Percentiles rank a stretch among this genome's conserved stretches.
These are phyloP conservation scores for Hypsibius dujardini DNA, from an alignment of 1,140 invertebrate genomes.

Conservation along the genomic window DNA sequence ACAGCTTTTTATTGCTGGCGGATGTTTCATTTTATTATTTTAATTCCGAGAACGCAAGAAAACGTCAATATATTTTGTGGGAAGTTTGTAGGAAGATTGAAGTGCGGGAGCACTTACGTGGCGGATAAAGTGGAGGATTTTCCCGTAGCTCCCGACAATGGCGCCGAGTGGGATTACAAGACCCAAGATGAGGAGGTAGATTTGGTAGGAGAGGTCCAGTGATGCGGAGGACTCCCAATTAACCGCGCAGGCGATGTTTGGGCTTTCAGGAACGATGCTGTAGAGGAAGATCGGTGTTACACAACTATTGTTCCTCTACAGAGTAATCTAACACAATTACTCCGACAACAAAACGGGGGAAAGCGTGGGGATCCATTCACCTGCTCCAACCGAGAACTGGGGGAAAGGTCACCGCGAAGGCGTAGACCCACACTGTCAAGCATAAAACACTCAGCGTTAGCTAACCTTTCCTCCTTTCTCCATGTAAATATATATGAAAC, in stretches of 20 bases:
- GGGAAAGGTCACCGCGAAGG: background rate
- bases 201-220: background rate
- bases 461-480: no score
- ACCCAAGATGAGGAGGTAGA: conserved; percentile 5
- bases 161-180: background rate
- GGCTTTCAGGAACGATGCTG: background rate
- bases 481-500: no score
- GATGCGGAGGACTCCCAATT: background rate
- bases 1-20: no score
- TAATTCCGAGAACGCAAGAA: no score
- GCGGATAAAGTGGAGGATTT: background rate
- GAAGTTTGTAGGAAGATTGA: no score
- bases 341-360: background rate
- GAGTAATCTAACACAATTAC: background rate
- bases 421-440: conserved; percentile 2
- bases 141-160: background rate
- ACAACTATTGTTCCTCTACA: background rate
- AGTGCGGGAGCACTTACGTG: background rate
- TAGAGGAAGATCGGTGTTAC: background rate
- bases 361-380: background rate
- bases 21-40: no score
- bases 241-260: background rate
- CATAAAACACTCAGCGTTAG: no score
- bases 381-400: background rate
- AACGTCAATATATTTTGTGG: no score